Evolutionary conservation across 1,140 invertebrate species (phyloP).

Genomic region (Pogonognathellus flavescens): DNA sequence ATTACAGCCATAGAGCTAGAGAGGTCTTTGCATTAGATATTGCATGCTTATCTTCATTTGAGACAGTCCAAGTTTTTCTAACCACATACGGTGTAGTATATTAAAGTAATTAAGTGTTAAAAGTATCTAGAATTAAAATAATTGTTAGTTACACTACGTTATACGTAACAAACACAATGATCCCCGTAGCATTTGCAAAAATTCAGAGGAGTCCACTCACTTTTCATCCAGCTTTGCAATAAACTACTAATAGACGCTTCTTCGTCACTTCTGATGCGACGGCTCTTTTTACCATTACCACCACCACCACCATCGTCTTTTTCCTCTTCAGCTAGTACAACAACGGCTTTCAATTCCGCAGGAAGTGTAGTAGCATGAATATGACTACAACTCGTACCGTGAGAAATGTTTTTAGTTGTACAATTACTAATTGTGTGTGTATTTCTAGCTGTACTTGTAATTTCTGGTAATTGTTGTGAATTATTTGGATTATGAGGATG

Average conservation of each 20-base stretch:
- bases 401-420: slow-evolving; percentile 35
- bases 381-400: slow-evolving; percentile 17
- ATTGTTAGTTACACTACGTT: slow-evolving; percentile 36
- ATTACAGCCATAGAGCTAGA: too few species aligned
- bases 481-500: neutral
- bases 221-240: slow-evolving; percentile 12
- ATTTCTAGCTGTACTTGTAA: neutral
- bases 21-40: neutral
- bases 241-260: slow-evolving; percentile 3
- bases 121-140: slow-evolving; percentile 18
- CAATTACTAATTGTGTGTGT: neutral
- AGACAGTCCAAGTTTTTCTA: neutral
- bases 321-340: slow-evolving; percentile 33
- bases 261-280: neutral
- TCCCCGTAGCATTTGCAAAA: slow-evolving; percentile 58
- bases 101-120: too few species aligned
- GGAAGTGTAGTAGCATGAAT: slow-evolving; percentile 16
- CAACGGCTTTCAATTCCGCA: slow-evolving; percentile 24
- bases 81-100: too few species aligned
- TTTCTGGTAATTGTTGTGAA: neutral
- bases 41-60: slow-evolving; percentile 10
- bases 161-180: slow-evolving; percentile 56
- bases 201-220: slow-evolving; percentile 24
- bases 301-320: neutral
- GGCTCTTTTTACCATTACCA: neutral